Conservation (phyloP, 1,140 invertebrate species). For the Halesus radiatus region DNA sequence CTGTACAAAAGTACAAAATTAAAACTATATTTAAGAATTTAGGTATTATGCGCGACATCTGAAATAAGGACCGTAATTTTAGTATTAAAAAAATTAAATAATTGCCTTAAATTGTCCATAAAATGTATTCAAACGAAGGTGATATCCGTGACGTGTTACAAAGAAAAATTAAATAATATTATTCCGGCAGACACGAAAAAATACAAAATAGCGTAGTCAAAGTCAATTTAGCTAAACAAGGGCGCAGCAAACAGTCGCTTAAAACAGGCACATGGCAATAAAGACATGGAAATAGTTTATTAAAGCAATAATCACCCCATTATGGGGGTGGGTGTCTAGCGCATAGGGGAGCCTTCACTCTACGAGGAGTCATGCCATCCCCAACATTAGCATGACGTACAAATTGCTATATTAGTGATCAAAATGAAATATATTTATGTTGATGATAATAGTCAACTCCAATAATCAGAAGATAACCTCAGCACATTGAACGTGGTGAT, state of each 20-base stretch:
- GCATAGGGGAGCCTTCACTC: background rate
- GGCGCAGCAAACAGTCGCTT: background rate
- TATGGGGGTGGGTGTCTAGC: conserved; percentile 6
- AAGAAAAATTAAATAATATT: too few species aligned
- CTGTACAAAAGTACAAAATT: too few species aligned
- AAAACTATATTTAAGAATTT: too few species aligned
- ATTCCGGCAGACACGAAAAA: background rate
- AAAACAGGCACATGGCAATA: conserved; percentile 34
- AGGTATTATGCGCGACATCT: too few species aligned
- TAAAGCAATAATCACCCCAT: conserved; percentile 40
- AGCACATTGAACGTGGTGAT: too few species aligned
- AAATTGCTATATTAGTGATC: conserved; percentile 23
- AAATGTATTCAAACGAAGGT: too few species aligned
- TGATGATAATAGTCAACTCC: background rate
- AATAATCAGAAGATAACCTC: too few species aligned
- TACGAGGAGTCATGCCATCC: background rate
- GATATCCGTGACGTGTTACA: too few species aligned
- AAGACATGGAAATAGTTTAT: conserved; percentile 39
- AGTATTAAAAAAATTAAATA: too few species aligned
- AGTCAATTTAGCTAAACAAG: conserved; percentile 17
- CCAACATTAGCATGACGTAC: conserved; percentile 9
- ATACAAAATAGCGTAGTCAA: background rate
- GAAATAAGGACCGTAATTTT: too few species aligned
- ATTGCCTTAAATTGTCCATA: too few species aligned
- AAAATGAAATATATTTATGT: conserved; percentile 2